Evolutionary conservation across 2,888 invertebrate genomes (phyloP).

Genomic region (Monopis laevigella): DNA sequence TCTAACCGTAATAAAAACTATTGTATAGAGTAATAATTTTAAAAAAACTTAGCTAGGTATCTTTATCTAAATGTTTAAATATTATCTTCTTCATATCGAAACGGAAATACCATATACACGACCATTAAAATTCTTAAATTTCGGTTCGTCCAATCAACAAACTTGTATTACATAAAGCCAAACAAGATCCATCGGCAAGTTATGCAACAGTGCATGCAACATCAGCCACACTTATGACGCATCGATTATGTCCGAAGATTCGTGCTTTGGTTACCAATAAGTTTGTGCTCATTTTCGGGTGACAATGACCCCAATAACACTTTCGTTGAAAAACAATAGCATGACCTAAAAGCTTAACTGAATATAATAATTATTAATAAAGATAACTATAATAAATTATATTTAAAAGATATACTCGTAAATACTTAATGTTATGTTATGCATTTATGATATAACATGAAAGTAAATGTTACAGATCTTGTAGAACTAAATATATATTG

Average conservation of each 20-base stretch:
- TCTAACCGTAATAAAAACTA: too few relatives aligned
- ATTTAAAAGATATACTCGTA: not conserved
- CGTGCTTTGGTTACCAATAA: constrained; percentile 38
- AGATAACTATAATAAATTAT: not conserved
- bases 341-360: too few relatives aligned
- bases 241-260: constrained; percentile 26
- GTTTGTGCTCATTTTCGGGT: constrained; percentile 40
- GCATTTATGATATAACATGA: not conserved
- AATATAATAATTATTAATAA: too few relatives aligned
- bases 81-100: not conserved
- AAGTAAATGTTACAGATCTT: not conserved
- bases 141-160: not conserved
- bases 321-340: constrained; percentile 47
- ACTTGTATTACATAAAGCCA: constrained; percentile 7
- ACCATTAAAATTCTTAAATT: constrained; percentile 1
- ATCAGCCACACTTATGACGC: constrained; percentile 35
- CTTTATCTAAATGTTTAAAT: not conserved
- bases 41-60: too few relatives aligned
- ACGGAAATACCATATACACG: not conserved
- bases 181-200: constrained; percentile 7
- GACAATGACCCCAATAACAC: constrained; percentile 55
- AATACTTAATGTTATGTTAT: not conserved
- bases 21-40: too few relatives aligned
- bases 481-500: not conserved
- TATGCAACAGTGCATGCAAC: constrained; percentile 8